Evolutionary conservation across 2,888 invertebrate genomes (phyloP).

Genomic region (Abrostola tripartita): DNA sequence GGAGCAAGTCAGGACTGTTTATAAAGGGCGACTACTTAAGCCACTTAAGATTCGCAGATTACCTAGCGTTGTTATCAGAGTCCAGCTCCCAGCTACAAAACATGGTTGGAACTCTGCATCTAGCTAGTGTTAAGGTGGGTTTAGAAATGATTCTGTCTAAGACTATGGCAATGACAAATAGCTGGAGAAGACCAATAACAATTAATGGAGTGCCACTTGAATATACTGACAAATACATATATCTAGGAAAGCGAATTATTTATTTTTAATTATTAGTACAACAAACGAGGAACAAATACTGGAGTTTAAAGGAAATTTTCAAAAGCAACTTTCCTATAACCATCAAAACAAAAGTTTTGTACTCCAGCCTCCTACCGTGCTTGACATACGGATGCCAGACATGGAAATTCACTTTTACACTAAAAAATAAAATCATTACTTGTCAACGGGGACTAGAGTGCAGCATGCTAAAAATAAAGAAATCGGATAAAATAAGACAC

Average conservation of each 20-base stretch:
- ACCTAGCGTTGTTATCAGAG: slow-evolving; percentile 22
- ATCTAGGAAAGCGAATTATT: too few species aligned
- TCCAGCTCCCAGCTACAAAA: slow-evolving; percentile 18
- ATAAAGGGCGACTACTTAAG: too few species aligned
- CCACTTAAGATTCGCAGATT: slow-evolving; percentile 11
- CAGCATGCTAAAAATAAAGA: slow-evolving; percentile 7
- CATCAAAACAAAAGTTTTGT: slow-evolving; percentile 19
- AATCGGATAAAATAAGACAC: slow-evolving; percentile 5
- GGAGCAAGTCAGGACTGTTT: too few species aligned
- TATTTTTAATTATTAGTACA: too few species aligned
- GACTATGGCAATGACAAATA: slow-evolving; percentile 19
- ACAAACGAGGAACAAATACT: slow-evolving; percentile 19
- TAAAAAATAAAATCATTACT: too few species aligned
- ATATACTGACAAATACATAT: slow-evolving; percentile 15
- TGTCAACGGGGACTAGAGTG: not conserved
- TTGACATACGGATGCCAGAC: slow-evolving; percentile 10
- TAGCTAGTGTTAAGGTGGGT: too few species aligned
- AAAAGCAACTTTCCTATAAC: too few species aligned
- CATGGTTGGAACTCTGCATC: slow-evolving; percentile 4
- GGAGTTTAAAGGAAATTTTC: too few species aligned
- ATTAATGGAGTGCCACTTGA: slow-evolving; percentile 20
- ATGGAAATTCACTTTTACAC: slow-evolving; percentile 5
- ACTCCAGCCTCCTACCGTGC: slow-evolving; percentile 10
- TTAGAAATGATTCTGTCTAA: not conserved
- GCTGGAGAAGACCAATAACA: slow-evolving; percentile 21